phyloP scores from a whole-genome alignment of 1,140 invertebrate genomes.

The Drosophila prosaltans region DNA sequence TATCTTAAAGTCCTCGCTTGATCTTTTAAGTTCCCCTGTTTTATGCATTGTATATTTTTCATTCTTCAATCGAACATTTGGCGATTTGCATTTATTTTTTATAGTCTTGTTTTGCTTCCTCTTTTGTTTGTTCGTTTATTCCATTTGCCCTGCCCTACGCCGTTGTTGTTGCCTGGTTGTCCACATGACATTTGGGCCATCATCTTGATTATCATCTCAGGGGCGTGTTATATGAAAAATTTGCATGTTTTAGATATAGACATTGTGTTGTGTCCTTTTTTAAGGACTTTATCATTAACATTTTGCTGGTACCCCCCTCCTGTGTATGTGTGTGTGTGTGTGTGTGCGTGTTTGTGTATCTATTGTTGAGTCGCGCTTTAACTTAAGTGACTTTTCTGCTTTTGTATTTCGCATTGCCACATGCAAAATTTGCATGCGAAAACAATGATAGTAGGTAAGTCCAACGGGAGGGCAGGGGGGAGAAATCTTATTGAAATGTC shows the following conservation, averaged over 20 bases:
- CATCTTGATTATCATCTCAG: conserved; percentile 58
- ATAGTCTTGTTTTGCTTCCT: conserved; percentile 57
- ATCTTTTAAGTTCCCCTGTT: conserved; percentile 11
- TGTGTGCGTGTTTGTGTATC: background rate
- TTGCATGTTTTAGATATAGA: conserved; percentile 56
- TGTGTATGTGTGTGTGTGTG: too few species aligned
- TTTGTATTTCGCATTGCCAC: conserved; percentile 46
- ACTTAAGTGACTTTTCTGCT: conserved; percentile 55
- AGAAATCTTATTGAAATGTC: conserved; percentile 55
- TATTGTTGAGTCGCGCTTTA: conserved; percentile 24
- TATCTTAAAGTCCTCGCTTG: background rate
- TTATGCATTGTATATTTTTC: conserved; percentile 49
- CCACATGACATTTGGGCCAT: conserved; percentile 23
- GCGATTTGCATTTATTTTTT: conserved; percentile 77
- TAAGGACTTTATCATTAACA: conserved; percentile 68
- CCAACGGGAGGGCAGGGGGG: conserved; percentile 19
- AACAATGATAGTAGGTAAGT: conserved; percentile 65
- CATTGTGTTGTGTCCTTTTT: conserved; percentile 60
- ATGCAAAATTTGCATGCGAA: conserved; percentile 72
- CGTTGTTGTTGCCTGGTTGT: background rate
- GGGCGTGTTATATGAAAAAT: conserved; percentile 58
- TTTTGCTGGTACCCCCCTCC: conserved; percentile 21
- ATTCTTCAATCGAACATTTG: conserved; percentile 47
- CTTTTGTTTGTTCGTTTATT: conserved; percentile 22
- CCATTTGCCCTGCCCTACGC: conserved; percentile 22